These are phyloP conservation scores for Acanthurus lineatus DNA, from an alignment of 2,797 vertebrate species.

Conservation along the genomic window DNA sequence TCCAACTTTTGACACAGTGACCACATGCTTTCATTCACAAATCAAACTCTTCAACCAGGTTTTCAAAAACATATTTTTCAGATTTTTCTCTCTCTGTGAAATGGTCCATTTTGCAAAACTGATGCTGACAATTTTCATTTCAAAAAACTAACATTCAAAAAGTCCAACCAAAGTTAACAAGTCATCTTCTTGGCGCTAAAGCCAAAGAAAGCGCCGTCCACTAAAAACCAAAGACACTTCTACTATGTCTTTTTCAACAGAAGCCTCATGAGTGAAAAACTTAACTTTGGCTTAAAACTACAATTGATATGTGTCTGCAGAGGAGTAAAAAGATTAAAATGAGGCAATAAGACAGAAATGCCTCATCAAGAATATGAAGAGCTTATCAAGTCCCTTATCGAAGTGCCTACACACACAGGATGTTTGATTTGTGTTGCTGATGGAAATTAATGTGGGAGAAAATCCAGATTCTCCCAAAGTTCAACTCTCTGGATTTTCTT, in stretches of 20 bases:
- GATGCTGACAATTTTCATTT: background rate
- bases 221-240: no score
- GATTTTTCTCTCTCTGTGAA: background rate
- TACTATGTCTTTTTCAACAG: no score
- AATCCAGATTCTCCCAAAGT: no score
- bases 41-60: background rate
- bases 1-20: background rate
- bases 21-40: background rate
- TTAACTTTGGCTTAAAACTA: no score
- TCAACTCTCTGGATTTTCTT: background rate
- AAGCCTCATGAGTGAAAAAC: no score
- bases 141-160: background rate
- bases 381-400: constrained; percentile 12
- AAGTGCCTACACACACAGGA: constrained; percentile 15
- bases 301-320: background rate
- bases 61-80: background rate
- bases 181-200: no score
- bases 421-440: background rate
- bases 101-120: background rate
- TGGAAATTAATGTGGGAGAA: background rate
- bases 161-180: background rate
- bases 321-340: background rate
- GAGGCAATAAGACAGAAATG: constrained; percentile 6
- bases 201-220: no score
- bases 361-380: constrained; percentile 38